A percentile compares a stretch with the other conserved stretches of the same genome.
phyloP scores from a whole-genome alignment of 2,888 invertebrate species.

The Plagiodera versicolora region DNA sequence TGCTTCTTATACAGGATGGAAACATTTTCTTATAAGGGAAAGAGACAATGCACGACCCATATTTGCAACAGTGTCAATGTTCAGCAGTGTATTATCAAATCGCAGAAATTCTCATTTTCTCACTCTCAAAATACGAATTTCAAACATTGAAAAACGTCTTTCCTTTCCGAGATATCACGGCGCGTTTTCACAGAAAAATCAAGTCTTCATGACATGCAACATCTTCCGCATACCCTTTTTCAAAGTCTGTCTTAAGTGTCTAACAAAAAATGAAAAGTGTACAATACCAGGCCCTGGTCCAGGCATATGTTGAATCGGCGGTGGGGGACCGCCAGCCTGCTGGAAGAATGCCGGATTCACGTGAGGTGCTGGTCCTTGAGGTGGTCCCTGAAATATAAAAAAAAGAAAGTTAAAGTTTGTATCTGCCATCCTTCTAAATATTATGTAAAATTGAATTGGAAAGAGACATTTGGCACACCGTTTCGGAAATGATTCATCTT shows the following conservation, averaged over 20 bases:
- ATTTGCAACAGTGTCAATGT: too few species aligned
- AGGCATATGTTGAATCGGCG: conserved; percentile 60
- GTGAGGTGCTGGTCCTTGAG: conserved; percentile 80
- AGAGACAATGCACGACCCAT: too few species aligned
- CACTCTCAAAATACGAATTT: background rate
- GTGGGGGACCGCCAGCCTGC: conserved; percentile 64
- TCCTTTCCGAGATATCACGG: background rate
- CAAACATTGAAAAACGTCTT: background rate
- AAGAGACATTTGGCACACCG: too few species aligned
- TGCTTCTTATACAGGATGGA: too few species aligned
- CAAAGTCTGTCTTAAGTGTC: conserved; percentile 18
- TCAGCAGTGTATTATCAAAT: background rate
- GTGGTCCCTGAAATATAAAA: conserved; percentile 49
- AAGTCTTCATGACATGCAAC: background rate
- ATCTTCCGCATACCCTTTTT: background rate
- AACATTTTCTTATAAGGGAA: too few species aligned
- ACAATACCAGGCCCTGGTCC: conserved; percentile 49
- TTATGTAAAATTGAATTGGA: too few species aligned
- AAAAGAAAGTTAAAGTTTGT: too few species aligned
- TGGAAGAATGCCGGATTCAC: conserved; percentile 97
- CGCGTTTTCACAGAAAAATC: background rate
- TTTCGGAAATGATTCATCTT: too few species aligned
- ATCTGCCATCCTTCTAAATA: too few species aligned
- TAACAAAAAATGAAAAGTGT: conserved; percentile 25
- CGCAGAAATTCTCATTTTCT: background rate